Percentiles rank a stretch among this genome's conserved stretches.
phyloP scores from a whole-genome alignment of 1,140 invertebrate genomes.

The Matsumurasca onukii region DNA sequence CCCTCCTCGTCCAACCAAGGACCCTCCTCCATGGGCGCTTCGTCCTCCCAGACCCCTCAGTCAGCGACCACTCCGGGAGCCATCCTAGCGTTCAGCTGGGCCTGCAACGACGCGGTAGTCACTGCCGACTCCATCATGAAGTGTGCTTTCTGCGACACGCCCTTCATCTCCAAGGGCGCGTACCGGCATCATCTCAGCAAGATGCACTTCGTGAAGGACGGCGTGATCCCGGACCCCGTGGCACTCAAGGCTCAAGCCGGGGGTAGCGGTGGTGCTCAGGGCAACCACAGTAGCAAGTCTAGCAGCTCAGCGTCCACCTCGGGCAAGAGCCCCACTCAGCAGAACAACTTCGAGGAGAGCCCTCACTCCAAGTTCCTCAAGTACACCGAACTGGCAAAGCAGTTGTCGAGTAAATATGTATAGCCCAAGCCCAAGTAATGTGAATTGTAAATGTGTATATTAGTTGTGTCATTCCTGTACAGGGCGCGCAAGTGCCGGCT shows the following conservation, averaged over 20 bases:
- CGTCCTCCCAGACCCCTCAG: constrained; percentile 41
- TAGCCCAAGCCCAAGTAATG: constrained; percentile 49
- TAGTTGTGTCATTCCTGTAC: constrained; percentile 41
- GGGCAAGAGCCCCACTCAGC: constrained; percentile 52
- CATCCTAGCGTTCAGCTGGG: constrained; percentile 90
- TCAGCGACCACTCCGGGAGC: constrained; percentile 68
- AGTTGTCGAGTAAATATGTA: constrained; percentile 94
- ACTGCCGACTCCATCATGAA: constrained; percentile 88
- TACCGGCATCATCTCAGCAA: constrained; percentile 95
- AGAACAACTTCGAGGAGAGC: constrained; percentile 79
- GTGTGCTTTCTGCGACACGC: constrained; percentile 94
- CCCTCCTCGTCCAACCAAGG: constrained; percentile 35
- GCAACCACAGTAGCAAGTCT: constrained; percentile 36
- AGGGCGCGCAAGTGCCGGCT: not conserved
- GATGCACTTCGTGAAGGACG: constrained; percentile 96
- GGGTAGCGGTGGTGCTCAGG: constrained; percentile 43
- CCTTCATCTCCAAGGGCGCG: constrained; percentile 94
- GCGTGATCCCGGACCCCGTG: constrained; percentile 71
- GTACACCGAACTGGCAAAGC: constrained; percentile 94
- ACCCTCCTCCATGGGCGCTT: constrained; percentile 41
- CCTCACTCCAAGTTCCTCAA: constrained; percentile 96
- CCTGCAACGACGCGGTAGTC: constrained; percentile 87
- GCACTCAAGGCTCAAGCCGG: constrained; percentile 53
- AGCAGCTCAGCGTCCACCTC: constrained; percentile 42
- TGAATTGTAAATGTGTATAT: constrained; percentile 28